These are phyloP conservation scores for Perccottus glenii DNA, from an alignment of 2,113 vertebrate genomes.

Conservation along the genomic window DNA sequence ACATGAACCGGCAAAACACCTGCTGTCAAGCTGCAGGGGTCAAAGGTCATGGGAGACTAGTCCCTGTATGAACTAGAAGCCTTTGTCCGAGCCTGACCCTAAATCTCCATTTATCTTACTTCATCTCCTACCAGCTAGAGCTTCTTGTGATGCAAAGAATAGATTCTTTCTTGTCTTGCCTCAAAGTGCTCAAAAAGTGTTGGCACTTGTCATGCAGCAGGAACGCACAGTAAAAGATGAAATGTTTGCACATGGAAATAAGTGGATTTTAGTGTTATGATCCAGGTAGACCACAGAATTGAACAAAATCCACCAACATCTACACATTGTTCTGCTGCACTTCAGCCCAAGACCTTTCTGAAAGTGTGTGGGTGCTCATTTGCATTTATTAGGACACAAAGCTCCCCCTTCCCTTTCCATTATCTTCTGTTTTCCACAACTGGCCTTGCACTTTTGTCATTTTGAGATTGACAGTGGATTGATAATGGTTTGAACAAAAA, in stretches of 20 bases:
- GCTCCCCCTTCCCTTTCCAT: not conserved
- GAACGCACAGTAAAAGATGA: not conserved
- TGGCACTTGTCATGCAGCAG: not conserved
- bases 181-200: not conserved
- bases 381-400: constrained; percentile 18
- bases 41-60: constrained; percentile 22
- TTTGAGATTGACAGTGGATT: no score
- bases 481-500: no score
- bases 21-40: constrained; percentile 29
- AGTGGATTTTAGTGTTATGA: not conserved
- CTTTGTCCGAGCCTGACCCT: constrained; percentile 18
- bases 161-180: not conserved
- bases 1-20: constrained; percentile 25
- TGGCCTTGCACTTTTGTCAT: no score
- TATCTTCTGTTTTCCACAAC: not conserved
- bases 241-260: constrained; percentile 15
- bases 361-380: constrained; percentile 25
- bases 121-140: not conserved
- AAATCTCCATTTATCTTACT: constrained; percentile 7
- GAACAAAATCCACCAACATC: constrained; percentile 44
- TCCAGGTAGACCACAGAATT: constrained; percentile 16
- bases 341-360: constrained; percentile 26
- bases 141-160: not conserved
- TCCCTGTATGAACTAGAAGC: constrained; percentile 3
- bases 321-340: constrained; percentile 24